Conservation (phyloP, 2,888 invertebrate species). For the Sinodicranocentrus sp. region DNA sequence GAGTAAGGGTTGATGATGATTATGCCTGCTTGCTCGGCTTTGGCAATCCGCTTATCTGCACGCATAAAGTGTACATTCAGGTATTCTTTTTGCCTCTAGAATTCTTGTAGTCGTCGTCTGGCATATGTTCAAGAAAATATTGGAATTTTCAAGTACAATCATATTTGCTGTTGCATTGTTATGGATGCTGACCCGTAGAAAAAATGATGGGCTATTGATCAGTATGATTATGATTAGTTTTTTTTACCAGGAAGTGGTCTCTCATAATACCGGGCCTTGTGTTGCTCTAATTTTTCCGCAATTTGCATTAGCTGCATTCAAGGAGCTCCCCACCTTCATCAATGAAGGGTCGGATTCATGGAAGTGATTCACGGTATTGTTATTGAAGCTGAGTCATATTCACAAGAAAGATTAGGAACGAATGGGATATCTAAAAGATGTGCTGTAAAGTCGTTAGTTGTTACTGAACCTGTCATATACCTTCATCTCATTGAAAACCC, state of each 20-base stretch:
- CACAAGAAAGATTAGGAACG: not conserved
- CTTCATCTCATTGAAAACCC: constrained; percentile 48
- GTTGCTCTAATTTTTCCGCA: constrained; percentile 53
- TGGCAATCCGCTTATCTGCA: not conserved
- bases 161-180: not conserved
- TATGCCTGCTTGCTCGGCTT: not conserved
- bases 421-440: no score
- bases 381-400: constrained; percentile 9
- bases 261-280: constrained; percentile 47
- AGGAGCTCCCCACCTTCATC: not conserved
- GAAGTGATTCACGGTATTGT: constrained; percentile 10
- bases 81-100: not conserved
- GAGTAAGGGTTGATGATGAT: no score
- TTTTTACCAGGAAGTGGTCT: constrained; percentile 62
- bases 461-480: not conserved
- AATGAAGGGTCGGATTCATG: constrained; percentile 1
- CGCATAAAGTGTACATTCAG: not conserved
- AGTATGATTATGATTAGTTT: constrained; percentile 19
- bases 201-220: constrained; percentile 45
- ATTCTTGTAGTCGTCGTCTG: not conserved
- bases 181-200: not conserved
- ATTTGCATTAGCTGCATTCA: constrained; percentile 15
- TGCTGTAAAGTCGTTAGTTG: not conserved
- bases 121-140: constrained; percentile 45
- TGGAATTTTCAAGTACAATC: constrained; percentile 25